phyloP scores from a whole-genome alignment of 2,888 invertebrate genomes.

The Leptinotarsa juncta region DNA sequence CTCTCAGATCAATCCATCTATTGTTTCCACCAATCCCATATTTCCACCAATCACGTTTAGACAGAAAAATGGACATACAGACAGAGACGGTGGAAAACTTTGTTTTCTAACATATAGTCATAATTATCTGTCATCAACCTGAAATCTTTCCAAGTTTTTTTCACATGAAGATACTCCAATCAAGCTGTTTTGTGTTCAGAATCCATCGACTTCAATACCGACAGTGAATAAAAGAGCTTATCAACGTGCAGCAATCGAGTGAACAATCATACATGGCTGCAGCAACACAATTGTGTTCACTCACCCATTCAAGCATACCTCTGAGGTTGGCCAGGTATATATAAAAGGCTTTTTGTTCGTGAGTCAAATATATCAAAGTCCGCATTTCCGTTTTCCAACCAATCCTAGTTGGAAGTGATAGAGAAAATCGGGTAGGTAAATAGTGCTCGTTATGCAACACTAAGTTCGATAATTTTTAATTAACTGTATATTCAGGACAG shows the following conservation, averaged over 20 bases:
- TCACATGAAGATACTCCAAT: too few species aligned
- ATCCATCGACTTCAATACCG: constrained; percentile 10
- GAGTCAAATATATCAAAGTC: constrained; percentile 58
- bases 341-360: constrained; percentile 55
- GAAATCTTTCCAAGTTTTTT: too few species aligned
- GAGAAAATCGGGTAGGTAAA: constrained; percentile 54
- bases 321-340: constrained; percentile 62
- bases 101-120: too few species aligned
- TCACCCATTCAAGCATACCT: constrained; percentile 59
- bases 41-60: too few species aligned
- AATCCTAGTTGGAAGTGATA: constrained; percentile 58
- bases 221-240: constrained; percentile 7
- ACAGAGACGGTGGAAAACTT: too few species aligned
- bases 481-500: constrained; percentile 43
- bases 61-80: too few species aligned
- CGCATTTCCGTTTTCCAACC: constrained; percentile 60
- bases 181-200: too few species aligned
- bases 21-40: too few species aligned
- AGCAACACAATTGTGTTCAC: constrained; percentile 62
- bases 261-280: constrained; percentile 61
- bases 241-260: constrained; percentile 27
- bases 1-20: too few species aligned
- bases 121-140: too few species aligned
- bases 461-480: constrained; percentile 49
- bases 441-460: constrained; percentile 56